Percentiles rank a stretch among this genome's conserved stretches.
Evolutionary conservation across 2,888 invertebrate species (phyloP).

Genomic region (Zygogramma bicolorata): DNA sequence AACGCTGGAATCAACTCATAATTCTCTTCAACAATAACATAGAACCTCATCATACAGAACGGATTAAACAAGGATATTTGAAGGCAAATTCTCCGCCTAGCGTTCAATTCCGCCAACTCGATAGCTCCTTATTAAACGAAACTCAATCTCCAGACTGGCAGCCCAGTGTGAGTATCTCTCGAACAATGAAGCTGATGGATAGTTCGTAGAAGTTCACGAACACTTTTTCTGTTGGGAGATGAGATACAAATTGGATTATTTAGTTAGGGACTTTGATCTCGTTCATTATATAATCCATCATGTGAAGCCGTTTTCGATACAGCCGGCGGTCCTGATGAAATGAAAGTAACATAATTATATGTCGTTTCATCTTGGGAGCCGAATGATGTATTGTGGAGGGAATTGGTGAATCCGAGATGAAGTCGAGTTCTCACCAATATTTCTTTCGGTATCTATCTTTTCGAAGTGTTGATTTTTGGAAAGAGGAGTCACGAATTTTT

Average conservation of each 20-base stretch:
- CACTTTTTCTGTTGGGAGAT: constrained; percentile 11
- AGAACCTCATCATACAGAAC: constrained; percentile 41
- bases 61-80: constrained; percentile 43
- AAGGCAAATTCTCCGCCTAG: constrained; percentile 39
- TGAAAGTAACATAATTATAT: not conserved
- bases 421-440: no score
- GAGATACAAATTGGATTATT: constrained; percentile 21
- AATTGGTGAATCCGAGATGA: no score
- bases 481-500: no score
- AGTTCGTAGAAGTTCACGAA: not conserved
- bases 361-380: not conserved
- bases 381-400: no score
- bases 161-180: not conserved
- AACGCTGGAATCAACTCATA: not conserved
- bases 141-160: constrained; percentile 33
- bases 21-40: not conserved
- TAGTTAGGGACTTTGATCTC: constrained; percentile 8
- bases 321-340: not conserved
- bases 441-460: no score
- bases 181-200: constrained; percentile 9
- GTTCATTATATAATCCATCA: constrained; percentile 8
- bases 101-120: constrained; percentile 43
- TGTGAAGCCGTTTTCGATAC: not conserved
- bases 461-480: no score
- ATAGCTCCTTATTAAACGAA: constrained; percentile 41